These are phyloP conservation scores for Polylopha cassiicola DNA, from an alignment of 2,888 invertebrate species.

Conservation along the genomic window DNA sequence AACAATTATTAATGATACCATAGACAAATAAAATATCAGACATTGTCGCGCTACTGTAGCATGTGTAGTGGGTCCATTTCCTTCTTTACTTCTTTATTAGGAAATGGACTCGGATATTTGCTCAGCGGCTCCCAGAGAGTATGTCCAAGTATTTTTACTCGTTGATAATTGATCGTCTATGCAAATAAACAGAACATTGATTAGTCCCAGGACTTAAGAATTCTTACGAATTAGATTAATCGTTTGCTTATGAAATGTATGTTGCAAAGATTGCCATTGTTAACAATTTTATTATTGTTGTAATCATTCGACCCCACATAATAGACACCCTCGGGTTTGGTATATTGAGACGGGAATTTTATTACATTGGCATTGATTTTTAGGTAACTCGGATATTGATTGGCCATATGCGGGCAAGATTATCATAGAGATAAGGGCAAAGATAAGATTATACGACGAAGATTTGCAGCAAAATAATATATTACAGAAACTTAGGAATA, in stretches of 20 bases:
- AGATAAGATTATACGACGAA: conserved; percentile 1
- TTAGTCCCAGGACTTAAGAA: conserved; percentile 10
- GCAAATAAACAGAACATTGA: conserved; percentile 20
- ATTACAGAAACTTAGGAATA: too few relatives aligned
- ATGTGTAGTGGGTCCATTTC: too few relatives aligned
- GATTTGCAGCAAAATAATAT: not conserved
- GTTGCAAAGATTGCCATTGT: conserved; percentile 39
- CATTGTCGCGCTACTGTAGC: too few relatives aligned
- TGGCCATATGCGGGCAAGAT: conserved; percentile 2
- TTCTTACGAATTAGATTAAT: conserved; percentile 19
- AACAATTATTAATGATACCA: conserved; percentile 16
- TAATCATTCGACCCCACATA: conserved; percentile 49
- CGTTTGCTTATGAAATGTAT: conserved; percentile 29
- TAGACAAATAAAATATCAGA: too few relatives aligned
- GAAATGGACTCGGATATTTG: too few relatives aligned
- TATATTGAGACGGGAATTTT: conserved; percentile 41
- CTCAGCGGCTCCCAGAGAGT: too few relatives aligned
- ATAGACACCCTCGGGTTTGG: conserved; percentile 42
- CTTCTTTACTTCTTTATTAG: too few relatives aligned
- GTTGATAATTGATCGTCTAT: too few relatives aligned
- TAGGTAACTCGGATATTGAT: conserved; percentile 3
- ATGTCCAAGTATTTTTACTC: too few relatives aligned
- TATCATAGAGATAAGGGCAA: not conserved
- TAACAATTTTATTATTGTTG: conserved; percentile 54
- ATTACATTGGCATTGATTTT: conserved; percentile 50